A percentile compares a stretch with the other conserved stretches of the same genome.
These are phyloP conservation scores for Masticophis lateralis DNA, from an alignment of 2,797 vertebrate genomes.

Conservation along the genomic window DNA sequence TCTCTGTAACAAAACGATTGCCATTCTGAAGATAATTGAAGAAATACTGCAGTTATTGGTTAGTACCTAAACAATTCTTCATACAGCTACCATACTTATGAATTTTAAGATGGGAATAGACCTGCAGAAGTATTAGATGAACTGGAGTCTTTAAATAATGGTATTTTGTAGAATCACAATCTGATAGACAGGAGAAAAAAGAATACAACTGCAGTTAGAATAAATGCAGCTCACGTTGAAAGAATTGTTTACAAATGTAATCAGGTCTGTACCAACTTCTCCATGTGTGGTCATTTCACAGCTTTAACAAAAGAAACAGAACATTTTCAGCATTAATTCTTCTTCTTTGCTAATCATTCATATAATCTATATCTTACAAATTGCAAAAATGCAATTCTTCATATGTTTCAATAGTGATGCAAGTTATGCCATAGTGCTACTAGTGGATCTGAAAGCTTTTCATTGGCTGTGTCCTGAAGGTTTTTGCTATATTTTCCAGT, in stretches of 20 bases:
- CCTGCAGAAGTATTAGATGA: neutral
- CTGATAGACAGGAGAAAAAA: neutral
- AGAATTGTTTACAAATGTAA: neutral
- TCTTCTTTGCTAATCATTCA: neutral
- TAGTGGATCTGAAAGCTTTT: neutral
- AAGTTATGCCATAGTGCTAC: neutral
- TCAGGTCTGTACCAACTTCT: neutral
- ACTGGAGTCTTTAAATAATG: neutral
- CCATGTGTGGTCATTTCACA: neutral
- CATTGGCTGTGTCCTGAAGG: neutral
- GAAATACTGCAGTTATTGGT: no score
- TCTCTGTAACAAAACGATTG: neutral
- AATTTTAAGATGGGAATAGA: neutral
- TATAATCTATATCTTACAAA: neutral
- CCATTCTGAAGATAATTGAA: neutral
- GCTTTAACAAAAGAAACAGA: neutral
- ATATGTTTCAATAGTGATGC: neutral
- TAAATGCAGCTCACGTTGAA: neutral
- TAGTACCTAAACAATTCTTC: neutral
- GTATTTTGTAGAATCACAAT: neutral
- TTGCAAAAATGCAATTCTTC: neutral
- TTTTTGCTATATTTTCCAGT: neutral
- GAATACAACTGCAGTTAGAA: neutral
- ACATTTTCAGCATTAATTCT: neutral
- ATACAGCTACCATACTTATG: neutral